These are phyloP conservation scores for Marronus borbonicus DNA, from an alignment of 2,888 invertebrate genomes.

Conservation along the genomic window DNA sequence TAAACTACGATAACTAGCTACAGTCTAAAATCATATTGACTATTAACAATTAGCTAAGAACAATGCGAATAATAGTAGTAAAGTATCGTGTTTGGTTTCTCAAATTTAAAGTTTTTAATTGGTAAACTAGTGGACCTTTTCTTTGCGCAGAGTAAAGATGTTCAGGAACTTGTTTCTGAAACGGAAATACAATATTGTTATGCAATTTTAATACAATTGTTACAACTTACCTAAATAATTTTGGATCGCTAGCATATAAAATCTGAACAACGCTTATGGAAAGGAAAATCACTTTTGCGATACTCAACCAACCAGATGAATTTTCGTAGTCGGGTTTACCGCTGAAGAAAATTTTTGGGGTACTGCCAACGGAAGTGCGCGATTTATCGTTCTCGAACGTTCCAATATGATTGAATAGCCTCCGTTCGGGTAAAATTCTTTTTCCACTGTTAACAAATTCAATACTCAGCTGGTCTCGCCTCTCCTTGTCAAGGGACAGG, in stretches of 20 bases:
- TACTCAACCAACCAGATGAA: slow-evolving; percentile 42
- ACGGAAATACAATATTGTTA: slow-evolving; percentile 1
- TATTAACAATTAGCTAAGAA: slow-evolving; percentile 2
- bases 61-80: neutral
- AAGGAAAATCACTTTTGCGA: slow-evolving; percentile 52
- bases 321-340: neutral
- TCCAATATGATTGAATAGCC: too few species aligned
- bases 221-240: slow-evolving; percentile 54
- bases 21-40: neutral
- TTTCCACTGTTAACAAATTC: too few species aligned
- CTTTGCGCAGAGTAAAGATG: slow-evolving; percentile 46
- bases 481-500: neutral
- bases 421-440: too few species aligned
- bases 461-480: too few species aligned
- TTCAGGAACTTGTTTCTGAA: slow-evolving; percentile 43
- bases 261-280: slow-evolving; percentile 54
- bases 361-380: neutral
- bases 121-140: slow-evolving; percentile 44
- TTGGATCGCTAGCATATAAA: slow-evolving; percentile 52
- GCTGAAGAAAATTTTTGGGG: neutral
- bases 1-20: slow-evolving; percentile 6
- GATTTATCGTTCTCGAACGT: too few species aligned
- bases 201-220: neutral
- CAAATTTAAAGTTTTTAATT: neutral
- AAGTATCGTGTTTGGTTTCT: neutral